Conservation (phyloP, 2,888 invertebrate genomes). For the Tetramorium bicarinatum region DNA sequence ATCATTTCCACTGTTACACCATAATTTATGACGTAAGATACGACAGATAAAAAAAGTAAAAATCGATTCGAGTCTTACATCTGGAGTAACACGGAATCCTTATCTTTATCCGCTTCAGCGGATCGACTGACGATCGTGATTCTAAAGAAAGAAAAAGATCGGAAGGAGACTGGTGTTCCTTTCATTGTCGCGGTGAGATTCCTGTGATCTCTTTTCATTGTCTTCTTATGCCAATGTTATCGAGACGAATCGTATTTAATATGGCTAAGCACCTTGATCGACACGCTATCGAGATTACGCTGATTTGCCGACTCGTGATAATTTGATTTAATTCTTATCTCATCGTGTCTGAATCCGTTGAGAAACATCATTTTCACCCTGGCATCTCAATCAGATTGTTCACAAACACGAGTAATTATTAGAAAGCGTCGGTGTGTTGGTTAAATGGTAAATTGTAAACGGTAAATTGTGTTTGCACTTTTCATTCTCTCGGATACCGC, state of each 20-base stretch:
- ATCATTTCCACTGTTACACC: constrained; percentile 34
- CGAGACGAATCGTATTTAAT: constrained; percentile 19
- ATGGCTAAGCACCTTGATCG: background rate
- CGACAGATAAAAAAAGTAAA: constrained; percentile 50
- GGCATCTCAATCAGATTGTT: constrained; percentile 14
- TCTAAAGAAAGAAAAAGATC: constrained; percentile 44
- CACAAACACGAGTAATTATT: background rate
- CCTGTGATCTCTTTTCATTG: constrained; percentile 25
- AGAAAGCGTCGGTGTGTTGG: background rate
- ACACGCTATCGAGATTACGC: background rate
- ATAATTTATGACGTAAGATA: constrained; percentile 66
- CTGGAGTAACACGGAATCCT: constrained; percentile 64
- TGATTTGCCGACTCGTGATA: constrained; percentile 31
- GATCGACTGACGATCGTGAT: constrained; percentile 67
- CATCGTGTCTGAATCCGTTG: background rate
- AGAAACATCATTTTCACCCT: constrained; percentile 12
- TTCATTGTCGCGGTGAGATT: constrained; percentile 43
- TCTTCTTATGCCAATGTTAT: background rate
- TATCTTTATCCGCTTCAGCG: constrained; percentile 73
- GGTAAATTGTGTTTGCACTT: constrained; percentile 3
- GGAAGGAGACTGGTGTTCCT: constrained; percentile 5
- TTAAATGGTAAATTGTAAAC: constrained; percentile 13
- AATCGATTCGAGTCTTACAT: constrained; percentile 60
- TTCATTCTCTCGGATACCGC: background rate
- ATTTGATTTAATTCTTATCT: constrained; percentile 47